Evolutionary conservation across 2,113 vertebrate genomes (phyloP).

Genomic region (Chiloscyllium plagiosum): DNA sequence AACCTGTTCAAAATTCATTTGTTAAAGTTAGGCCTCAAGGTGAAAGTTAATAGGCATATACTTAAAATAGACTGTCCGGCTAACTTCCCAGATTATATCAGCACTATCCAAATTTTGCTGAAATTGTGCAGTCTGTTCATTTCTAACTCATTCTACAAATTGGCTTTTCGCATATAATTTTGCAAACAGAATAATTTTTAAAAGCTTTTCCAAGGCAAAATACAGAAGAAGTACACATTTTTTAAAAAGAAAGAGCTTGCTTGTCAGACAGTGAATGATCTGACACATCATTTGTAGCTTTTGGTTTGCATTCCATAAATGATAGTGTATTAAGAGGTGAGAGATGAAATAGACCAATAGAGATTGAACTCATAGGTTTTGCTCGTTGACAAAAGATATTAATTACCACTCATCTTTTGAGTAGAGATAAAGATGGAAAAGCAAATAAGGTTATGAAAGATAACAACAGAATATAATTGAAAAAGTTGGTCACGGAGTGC

Average conservation of each 20-base stretch:
- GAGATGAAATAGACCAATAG: background rate
- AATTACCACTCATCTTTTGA: too few relatives aligned
- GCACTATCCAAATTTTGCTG: background rate
- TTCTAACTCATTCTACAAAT: background rate
- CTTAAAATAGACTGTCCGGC: background rate
- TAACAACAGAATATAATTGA: too few relatives aligned
- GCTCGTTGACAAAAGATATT: too few relatives aligned
- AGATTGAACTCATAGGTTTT: background rate
- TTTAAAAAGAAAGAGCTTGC: background rate
- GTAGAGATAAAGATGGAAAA: background rate
- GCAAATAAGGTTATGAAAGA: too few relatives aligned
- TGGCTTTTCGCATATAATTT: background rate
- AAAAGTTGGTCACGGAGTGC: background rate
- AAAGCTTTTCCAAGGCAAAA: background rate
- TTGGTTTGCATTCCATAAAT: too few relatives aligned
- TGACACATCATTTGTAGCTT: background rate
- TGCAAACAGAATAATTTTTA: background rate
- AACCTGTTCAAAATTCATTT: too few relatives aligned
- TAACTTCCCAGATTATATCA: background rate
- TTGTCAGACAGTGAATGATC: background rate
- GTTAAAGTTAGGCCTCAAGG: too few relatives aligned
- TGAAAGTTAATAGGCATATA: background rate
- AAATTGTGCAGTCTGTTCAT: too few relatives aligned
- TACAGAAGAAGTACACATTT: background rate
- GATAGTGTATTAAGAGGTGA: background rate